Evolutionary conservation across 1,140 invertebrate species (phyloP), one percentile per base, ranked within the genome.

Genomic region (Heliconius hewitsoni): DNA sequence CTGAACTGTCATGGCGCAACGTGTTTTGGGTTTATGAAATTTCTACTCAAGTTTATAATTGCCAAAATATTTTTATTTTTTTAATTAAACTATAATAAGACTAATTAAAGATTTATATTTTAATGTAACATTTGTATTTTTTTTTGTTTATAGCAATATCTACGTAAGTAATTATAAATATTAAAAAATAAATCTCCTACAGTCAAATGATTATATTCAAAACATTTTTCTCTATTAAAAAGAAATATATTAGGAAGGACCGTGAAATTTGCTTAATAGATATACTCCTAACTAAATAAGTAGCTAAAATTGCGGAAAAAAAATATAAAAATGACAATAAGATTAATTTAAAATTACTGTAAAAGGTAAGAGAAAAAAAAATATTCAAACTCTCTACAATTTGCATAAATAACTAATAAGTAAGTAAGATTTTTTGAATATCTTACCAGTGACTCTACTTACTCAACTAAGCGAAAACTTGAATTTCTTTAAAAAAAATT

Each of bases 391-490:
- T 66, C 60, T 66, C 60, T 27, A 66, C 23, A 42, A 52, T 76
- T 66, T 76, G 39, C 55, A 76, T 76, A 66, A 66, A 76, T 39
- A 46, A 23, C 23, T 66, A 57, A 66, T 76, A 70, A 76, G n/a
- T n/a, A 66, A 66, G 27, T n/a, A 66, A 66, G 27, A 66, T 30
- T 66, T 66, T 66, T 66, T 66, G 60, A 66, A 66, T 66, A 11
- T 66, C 60, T 66, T 66, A 66, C 27, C 60, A 13, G 60, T 66
- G 60, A 66, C 60, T 66, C 60, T 66, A 76, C 74, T 76, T 76
- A 66, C 55, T 27, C 57, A 76, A 70, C 74, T 76, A 57, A 76
- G 55, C 74, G 74, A 76, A 66, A 76, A 19, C 8, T 76, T n/a
- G 55, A 75, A 39, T 66, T 66, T 66, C 55, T 76, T 66, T 66